phyloP scores from a whole-genome alignment of 2,797 vertebrate genomes.

The Hoplostethus mediterraneus region DNA sequence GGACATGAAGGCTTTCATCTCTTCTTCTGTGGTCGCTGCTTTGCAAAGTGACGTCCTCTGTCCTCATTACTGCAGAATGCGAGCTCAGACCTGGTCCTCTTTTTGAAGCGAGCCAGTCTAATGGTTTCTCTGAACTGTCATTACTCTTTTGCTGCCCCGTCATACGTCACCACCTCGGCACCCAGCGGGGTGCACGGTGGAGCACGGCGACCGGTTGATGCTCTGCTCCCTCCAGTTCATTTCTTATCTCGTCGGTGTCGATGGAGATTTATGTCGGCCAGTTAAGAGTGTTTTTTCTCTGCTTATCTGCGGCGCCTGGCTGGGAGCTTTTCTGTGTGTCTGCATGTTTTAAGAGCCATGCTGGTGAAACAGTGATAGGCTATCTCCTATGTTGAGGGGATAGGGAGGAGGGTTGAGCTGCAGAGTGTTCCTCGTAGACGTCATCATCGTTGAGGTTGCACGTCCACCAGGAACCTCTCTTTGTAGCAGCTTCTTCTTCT shows the following conservation, averaged over 20 bases:
- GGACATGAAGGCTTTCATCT: not conserved
- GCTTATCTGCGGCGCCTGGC: constrained; percentile 47
- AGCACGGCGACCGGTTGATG: not conserved
- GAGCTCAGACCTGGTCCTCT: no score
- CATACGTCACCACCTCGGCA: no score
- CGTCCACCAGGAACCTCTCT: no score
- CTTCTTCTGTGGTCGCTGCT: no score
- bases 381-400: constrained; percentile 10
- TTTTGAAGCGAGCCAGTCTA: not conserved
- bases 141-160: not conserved
- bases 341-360: constrained; percentile 48
- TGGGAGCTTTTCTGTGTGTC: constrained; percentile 14
- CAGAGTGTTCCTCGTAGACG: no score
- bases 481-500: no score
- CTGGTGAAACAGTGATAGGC: constrained; percentile 60
- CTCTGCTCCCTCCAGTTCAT: constrained; percentile 2
- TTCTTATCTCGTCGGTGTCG: constrained; percentile 34
- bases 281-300: constrained; percentile 45
- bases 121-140: not conserved
- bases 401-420: not conserved
- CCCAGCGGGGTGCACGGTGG: not conserved
- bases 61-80: no score
- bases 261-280: constrained; percentile 44
- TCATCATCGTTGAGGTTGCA: no score
- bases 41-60: no score